Evolutionary conservation across 2,888 invertebrate genomes (phyloP), one percentile per base, ranked within the genome.

Genomic region (Phyto melanocephala): DNA sequence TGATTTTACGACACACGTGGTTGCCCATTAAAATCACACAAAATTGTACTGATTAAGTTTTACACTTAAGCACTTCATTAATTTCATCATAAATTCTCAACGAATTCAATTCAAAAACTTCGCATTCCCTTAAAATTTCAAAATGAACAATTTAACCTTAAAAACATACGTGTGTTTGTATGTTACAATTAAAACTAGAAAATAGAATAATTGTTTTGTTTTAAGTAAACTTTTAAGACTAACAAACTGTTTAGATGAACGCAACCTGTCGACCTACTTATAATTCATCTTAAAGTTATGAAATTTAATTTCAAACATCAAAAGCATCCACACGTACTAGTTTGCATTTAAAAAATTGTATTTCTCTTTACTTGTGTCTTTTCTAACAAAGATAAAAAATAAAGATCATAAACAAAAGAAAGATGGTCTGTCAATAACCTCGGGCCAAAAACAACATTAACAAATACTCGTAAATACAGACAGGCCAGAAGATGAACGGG

Each of bases 341-440:
- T 70, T 71, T 75, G 78, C 70, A 78, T 78, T 58, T 74, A 15
- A 37, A 28, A 65, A 28, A 33, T 33, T 62, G 24, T 68, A 28
- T 28, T 28, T 20, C 20, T 70, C 22, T 62, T 24, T 68, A 28
- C 6, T 28, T 20, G 13, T 62, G 1, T 50, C 40, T 28, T 71
- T 67, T 78, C 10, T 40, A 17, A 10, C n/a, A 50, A 60, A 65
- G 42, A 35, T 11, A 24, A 54, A 35, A 40, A 60, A n/a, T 7
- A 7, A 60, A 63, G 47, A 78, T 74, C 67, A 74, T 58, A 40
- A 68, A 40, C 56, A 63, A 65, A 79, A 79, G 62, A 79, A 76
- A 76, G 75, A 82, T 79, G 65, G 62, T 76, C 56, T 82, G 75
- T 76, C 82, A 79, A 79, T 82, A 82, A 71, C 82, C 82, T 56